Evolutionary conservation across 53 echinoderm and acorn worm species (phyloP), one percentile per base, ranked within the genome.

Genomic region (Crossaster papposus): DNA sequence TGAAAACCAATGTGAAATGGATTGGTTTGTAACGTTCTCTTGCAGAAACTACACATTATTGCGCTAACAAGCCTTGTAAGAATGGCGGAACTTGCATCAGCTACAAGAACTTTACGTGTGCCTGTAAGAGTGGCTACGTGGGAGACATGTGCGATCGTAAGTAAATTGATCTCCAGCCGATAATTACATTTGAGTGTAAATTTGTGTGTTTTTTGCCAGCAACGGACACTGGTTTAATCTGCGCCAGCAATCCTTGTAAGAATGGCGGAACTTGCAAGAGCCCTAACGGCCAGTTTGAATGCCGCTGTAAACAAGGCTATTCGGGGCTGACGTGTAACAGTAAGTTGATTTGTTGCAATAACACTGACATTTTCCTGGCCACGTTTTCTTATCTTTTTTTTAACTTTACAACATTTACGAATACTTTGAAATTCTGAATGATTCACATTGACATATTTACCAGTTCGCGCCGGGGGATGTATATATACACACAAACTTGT

Each of bases 101-200:
- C 8, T 26, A 33, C 0, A 35, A 3, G 20, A 22, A 5, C 22
- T 81, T 64, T 33, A 31, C 65, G 22, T 81, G 81, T 18, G 81
- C 64, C 3, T 81, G 81, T 14, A 62, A 62, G 23, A 18, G 14
- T 6, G 62, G 62, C 12, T 81, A 81, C 63, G 0, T 12, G 14
- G 81, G 81, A 35, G 23, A 64, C 17, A 15, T 81, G 81, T 64
- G 23, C 81, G 28, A 81, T n/a, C n/a, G 81, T 81, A 81, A 62
- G 81, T 81, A 4, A 4, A 30, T 23, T 54, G 29, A 50, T 26
- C 7, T 78, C 23, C 30, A 24, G 44, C 5, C 9, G 9, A 44
- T 9, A 7, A 1, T 44, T 44, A 62, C 23, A 20, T 62, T 62
- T 62, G 62, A 62, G 3, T 76, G 38, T n/a, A n/a, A n/a, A 70